Conservation (phyloP, 1,140 invertebrate species). For the Diplogasteroides magnus region DNA sequence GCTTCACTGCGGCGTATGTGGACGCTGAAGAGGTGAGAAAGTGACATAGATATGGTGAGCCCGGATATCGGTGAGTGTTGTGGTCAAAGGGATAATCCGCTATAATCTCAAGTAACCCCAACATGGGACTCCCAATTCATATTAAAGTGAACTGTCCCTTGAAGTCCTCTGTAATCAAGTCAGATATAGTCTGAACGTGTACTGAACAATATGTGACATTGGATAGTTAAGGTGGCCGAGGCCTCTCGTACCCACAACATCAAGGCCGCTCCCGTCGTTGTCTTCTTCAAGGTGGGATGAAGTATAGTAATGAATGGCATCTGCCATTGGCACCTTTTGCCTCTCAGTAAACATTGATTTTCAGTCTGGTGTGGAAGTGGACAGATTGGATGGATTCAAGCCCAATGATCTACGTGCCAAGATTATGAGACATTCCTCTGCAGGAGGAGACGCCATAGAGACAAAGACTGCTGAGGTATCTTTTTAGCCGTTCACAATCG, state of each 20-base stretch:
- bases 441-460: neutral
- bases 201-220: too few species aligned
- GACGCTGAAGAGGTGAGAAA: too few species aligned
- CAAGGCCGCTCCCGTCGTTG: slow-evolving; percentile 43
- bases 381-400: slow-evolving; percentile 26
- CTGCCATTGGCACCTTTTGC: neutral
- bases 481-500: too few species aligned
- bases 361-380: slow-evolving; percentile 38
- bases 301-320: neutral
- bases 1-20: neutral
- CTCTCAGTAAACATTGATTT: slow-evolving; percentile 13
- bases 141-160: too few species aligned
- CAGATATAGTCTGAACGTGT: too few species aligned
- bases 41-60: too few species aligned
- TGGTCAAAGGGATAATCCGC: too few species aligned
- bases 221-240: slow-evolving; percentile 37
- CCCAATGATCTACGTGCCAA: slow-evolving; percentile 21
- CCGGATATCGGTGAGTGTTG: too few species aligned
- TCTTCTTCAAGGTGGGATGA: slow-evolving; percentile 42
- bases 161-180: too few species aligned
- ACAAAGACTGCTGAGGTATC: neutral
- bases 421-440: slow-evolving; percentile 7
- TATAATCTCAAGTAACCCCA: too few species aligned
- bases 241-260: slow-evolving; percentile 33
- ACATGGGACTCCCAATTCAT: too few species aligned